phyloP scores from a whole-genome alignment of 2,888 invertebrate species.

The Synergus laeviventris region DNA sequence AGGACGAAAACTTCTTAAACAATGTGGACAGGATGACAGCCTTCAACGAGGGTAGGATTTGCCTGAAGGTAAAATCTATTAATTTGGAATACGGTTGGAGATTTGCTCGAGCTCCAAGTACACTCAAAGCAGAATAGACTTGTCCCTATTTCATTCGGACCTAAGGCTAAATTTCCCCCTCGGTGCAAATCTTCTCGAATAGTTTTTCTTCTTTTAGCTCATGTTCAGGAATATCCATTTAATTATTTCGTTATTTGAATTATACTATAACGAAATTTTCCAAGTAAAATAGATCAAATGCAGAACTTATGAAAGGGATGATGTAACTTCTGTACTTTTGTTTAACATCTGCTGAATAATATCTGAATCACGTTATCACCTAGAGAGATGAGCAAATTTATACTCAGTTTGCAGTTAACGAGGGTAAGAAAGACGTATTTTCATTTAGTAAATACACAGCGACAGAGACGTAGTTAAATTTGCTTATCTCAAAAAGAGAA shows the following conservation, averaged over 20 bases:
- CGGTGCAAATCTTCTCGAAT: constrained; percentile 11
- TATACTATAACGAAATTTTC: not conserved
- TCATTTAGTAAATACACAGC: constrained; percentile 5
- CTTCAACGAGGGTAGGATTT: constrained; percentile 11
- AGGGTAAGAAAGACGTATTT: constrained; percentile 25
- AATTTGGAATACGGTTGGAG: constrained; percentile 26
- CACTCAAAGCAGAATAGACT: constrained; percentile 25
- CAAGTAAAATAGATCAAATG: not conserved
- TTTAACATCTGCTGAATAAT: not conserved
- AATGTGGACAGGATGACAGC: not conserved
- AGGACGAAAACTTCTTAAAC: not conserved
- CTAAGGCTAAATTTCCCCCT: constrained; percentile 26
- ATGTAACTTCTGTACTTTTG: not conserved
- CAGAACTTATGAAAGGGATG: not conserved
- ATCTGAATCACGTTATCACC: constrained; percentile 24
- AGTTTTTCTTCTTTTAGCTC: constrained; percentile 2
- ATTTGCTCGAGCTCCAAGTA: constrained; percentile 4
- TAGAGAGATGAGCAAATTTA: constrained; percentile 18
- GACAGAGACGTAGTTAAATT: constrained; percentile 10
- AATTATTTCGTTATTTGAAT: not conserved
- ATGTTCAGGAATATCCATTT: not conserved
- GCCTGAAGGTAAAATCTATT: constrained; percentile 26
- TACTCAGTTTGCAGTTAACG: constrained; percentile 27
- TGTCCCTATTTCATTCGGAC: constrained; percentile 14
- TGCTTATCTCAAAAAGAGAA: constrained; percentile 5